Base-by-base conservation (phyloP, 1,140 invertebrate species). In the Zophobas morio region DNA sequence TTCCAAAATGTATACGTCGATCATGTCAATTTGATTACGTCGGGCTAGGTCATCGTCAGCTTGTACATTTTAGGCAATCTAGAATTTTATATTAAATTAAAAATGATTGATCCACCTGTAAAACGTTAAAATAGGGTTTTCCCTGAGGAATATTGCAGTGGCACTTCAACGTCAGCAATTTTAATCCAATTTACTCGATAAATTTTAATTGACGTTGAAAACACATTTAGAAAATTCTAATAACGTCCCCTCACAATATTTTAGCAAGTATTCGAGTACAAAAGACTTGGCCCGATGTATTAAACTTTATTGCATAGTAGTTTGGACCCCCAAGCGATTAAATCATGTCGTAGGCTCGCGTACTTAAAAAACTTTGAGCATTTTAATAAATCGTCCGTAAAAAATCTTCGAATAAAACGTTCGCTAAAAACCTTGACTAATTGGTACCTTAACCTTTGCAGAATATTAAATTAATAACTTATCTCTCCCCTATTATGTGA, bases 331-430 rank as follows among this genome's bases (percentile, higher is more conserved):
- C 37, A 36, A 60, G 56, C 56, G n/a, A 36, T 60, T 60, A 60
- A 60, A 60, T 60, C 56, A 60, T 60, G 56, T 60, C 56, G 33
- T n/a, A 60, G 56, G 37, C 56, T 39, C 56, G 3, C 5, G 56
- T 36, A 60, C 56, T 60, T 60, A 60, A 60, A 60, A 60, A 60
- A 60, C 56, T 60, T 60, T 60, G 56, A 8, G 56, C 56, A n/a
- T 60, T 60, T 60, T 60, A 60, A 60, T 60, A 60, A 60, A 60
- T 60, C 35, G 56, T 60, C 56, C 37, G 35, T 6, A 60, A 39
- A 60, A 60, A 60, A 36, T 37, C 35, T 8, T n/a, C 49, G 49
- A 53, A 53, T 53, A 20, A 53, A n/a, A 32, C 20, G 20, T 53
- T 36, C 1, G 8, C 35, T 1, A 35, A 39, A 35, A 37, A 37